These are phyloP conservation scores for Drosophila quinaria DNA, from an alignment of 2,888 invertebrate species.

Conservation along the genomic window DNA sequence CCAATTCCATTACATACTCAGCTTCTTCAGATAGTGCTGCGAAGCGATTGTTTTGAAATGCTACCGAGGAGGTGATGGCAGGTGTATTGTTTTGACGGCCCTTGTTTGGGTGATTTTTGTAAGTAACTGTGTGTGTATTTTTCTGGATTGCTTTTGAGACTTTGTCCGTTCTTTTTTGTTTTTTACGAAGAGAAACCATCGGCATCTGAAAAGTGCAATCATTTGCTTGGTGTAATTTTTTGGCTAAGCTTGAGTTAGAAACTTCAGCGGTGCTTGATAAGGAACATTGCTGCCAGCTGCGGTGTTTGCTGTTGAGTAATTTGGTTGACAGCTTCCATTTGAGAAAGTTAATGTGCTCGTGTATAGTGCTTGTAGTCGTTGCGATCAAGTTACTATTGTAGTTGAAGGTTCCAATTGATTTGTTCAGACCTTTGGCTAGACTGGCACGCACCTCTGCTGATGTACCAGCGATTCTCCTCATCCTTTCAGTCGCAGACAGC, in stretches of 20 bases:
- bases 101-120: constrained; percentile 1
- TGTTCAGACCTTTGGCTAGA: background rate
- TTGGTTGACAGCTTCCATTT: constrained; percentile 3
- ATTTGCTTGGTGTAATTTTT: background rate
- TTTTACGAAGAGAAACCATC: constrained; percentile 1
- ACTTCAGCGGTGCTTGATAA: constrained; percentile 3
- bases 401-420: constrained; percentile 1
- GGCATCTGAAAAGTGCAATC: constrained; percentile 7
- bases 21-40: constrained; percentile 11
- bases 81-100: background rate
- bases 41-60: constrained; percentile 7
- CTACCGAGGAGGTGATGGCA: background rate
- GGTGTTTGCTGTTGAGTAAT: constrained; percentile 4
- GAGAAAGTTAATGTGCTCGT: constrained; percentile 8
- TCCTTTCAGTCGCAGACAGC: constrained; percentile 3
- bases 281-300: constrained; percentile 1
- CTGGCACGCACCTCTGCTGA: constrained; percentile 7
- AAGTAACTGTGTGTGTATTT: constrained; percentile 2
- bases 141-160: constrained; percentile 5
- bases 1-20: constrained; percentile 4
- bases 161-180: constrained; percentile 9
- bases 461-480: constrained; percentile 7
- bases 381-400: background rate
- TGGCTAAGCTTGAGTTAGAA: constrained; percentile 3
- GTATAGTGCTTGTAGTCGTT: constrained; percentile 11